Evolutionary conservation across 2,888 invertebrate genomes (phyloP), one percentile per base, ranked within the genome.

Genomic region (Gerris lacustris): DNA sequence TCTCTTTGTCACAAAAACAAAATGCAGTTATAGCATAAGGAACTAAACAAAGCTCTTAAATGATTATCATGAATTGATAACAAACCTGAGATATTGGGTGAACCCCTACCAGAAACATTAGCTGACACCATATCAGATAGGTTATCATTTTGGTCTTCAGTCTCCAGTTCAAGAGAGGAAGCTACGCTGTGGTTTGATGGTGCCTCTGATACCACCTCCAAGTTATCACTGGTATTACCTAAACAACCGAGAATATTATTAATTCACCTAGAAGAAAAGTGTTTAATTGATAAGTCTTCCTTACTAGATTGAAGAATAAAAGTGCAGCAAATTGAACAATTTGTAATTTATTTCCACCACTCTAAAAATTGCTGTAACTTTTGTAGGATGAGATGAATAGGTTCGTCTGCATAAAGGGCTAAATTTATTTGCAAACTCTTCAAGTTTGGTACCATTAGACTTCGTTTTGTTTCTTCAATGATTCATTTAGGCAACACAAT

Each of bases 71-170:
- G 31, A 31, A 31, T 31, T 31, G 31, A 31, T 31, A 31, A 55
- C 55, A 70, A 69, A 81, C 82, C 97, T 18, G 96, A 96, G 73
- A 98, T 96, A 82, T 97, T 97, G 0, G 97, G 91, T 73, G 95
- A 91, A 75, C 94, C 96, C 75, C 96, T 85, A 15, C 96, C 90
- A 2, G 91, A 91, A 44, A 94, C 94, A 81, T 96, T 96, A 0
- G 96, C 96, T 0, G 95, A 96, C 72, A 96, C 91, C 94, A 97
- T 96, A 79, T 98, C 98, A 0, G 96, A 96, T 43, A 98, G 85
- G 82, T 96, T 96, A 79, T 96, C 96, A 78, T 90, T 90, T 78
- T 86, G 86, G 76, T 83, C 83, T 79, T 92, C 92, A 5, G 89
- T 89, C 80, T 93, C 92, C 71, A 95, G 82, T 78, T 95, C 95